Conservation (phyloP, 2,797 vertebrate genomes). For the Melanotaenia nigrans region DNA sequence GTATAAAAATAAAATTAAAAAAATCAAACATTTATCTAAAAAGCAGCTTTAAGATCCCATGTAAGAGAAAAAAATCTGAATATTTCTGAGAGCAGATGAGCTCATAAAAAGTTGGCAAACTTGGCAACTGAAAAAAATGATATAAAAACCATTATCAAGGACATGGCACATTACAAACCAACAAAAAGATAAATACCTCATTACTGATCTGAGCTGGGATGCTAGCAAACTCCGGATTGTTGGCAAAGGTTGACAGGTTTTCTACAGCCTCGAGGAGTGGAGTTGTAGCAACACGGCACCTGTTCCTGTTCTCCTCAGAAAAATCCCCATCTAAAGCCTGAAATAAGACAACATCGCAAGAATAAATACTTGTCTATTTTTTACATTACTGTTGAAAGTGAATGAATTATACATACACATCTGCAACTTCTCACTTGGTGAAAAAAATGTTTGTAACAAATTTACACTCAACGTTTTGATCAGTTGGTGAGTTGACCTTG, state of each 20-base stretch:
- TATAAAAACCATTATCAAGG: constrained; percentile 21
- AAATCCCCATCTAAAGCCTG: constrained; percentile 96
- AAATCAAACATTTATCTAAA: constrained; percentile 28
- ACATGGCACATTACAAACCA: constrained; percentile 21
- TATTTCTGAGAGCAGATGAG: constrained; percentile 18
- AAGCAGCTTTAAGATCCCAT: not conserved
- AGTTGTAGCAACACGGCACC: constrained; percentile 90
- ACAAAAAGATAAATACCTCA: constrained; percentile 83
- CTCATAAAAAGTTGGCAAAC: constrained; percentile 7
- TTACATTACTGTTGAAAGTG: not conserved
- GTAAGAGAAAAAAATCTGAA: constrained; percentile 3
- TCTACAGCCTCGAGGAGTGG: constrained; percentile 97
- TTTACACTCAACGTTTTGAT: constrained; percentile 78
- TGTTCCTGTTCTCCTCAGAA: constrained; percentile 95
- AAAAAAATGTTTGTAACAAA: constrained; percentile 49
- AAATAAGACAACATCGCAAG: constrained; percentile 32
- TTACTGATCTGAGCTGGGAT: constrained; percentile 96
- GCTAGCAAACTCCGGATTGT: constrained; percentile 97
- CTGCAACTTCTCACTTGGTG: constrained; percentile 31
- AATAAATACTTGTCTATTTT: constrained; percentile 28
- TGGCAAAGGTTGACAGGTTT: constrained; percentile 95
- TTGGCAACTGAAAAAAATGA: not conserved
- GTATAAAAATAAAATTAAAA: not conserved
- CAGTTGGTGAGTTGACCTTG: constrained; percentile 87
- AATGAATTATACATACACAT: constrained; percentile 30